A percentile compares a stretch with the other conserved stretches of the same genome.
Evolutionary conservation across 2,113 vertebrate species (phyloP).

Genomic region (rabbit (Oryctolagus cuniculus)): mOryCun1.1 NC_091445.1:89080001-89080500

Average conservation of each 20-base stretch:
- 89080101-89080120: not conserved
- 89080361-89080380: not conserved
- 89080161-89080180: not conserved
- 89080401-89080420: not conserved
- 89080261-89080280: not conserved
- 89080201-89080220: not conserved
- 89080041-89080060: not conserved
- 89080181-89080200: not conserved
- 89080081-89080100: not conserved
- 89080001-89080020: not conserved
- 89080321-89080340: not conserved
- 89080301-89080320: too few relatives aligned
- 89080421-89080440: not conserved
- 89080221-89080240: not conserved
- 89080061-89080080: not conserved
- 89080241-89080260: constrained; percentile 5
- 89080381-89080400: not conserved
- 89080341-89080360: not conserved
- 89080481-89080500: too few relatives aligned
- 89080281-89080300: not conserved
- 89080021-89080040: not conserved
- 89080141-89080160: not conserved
- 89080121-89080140: not conserved
- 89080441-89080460: not conserved
- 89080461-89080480: too few relatives aligned